Base-by-base conservation (phyloP, 2,888 invertebrate species). In the Plutella xylostella region DNA sequence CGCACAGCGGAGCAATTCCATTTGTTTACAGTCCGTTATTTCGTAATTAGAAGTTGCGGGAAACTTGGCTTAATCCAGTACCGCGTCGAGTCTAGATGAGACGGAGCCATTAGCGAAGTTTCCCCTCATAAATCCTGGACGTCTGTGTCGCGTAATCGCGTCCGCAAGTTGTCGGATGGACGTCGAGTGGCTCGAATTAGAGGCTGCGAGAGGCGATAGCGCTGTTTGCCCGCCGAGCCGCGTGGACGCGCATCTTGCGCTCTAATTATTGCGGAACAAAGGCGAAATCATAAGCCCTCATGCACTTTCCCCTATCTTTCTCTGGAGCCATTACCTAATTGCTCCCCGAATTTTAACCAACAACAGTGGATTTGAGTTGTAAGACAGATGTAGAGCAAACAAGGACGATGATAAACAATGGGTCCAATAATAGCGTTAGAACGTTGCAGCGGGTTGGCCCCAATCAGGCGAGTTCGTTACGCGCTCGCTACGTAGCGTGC, bases 201-300 rank as follows among this genome's bases (percentile, higher is more conserved):
- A 72, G 76, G 75, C 70, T 80, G 80, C 72, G 68, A 73, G 61
- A 56, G 53, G 68, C 65, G 80, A 80, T 80, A 78, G 74, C 68
- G 68, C 63, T 72, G 72, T 73, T 72, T 72, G 68, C 63, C 62
- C 63, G 63, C 58, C 56, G 57, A 65, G 70, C 65, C 68, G 70
- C 79, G 77, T 80, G 80, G 70, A 68, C 66, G 68, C 72, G 80
- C 80, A 82, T 82, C 76, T 73, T 72, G 65, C 67, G 63, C 64
- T 68, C 76, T 79, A 78, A 82, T 82, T 80, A 80, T 73, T 15
- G n/a, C 42, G 1, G 25, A 40, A 30, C 19, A 14, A 15, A 15
- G 33, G n/a, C 37, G 19, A 28, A 12, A 9, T 28, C n/a, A n/a
- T 12, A n/a, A 28, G 28, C 28, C 28, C n/a, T 28, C 9, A 28